Evolutionary conservation across 2,113 vertebrate genomes (phyloP).

Genomic region (Apodemus speciosus): DNA sequence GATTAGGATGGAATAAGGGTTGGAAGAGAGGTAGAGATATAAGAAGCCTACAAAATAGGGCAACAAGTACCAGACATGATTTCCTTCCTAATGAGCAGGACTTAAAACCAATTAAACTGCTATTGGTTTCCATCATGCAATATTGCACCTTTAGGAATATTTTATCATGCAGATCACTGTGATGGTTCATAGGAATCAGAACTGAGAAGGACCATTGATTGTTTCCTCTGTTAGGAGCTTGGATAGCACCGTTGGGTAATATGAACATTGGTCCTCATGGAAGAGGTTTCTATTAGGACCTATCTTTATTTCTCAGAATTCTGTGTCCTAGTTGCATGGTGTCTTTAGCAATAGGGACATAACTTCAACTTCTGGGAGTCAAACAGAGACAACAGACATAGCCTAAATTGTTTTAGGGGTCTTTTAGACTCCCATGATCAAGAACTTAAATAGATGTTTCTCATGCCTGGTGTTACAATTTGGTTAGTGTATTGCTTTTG

Average conservation of each 20-base stretch:
- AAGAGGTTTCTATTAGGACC: background rate
- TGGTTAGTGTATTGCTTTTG: background rate
- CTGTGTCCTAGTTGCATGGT: background rate
- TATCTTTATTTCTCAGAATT: background rate
- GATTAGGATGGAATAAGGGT: too few species aligned
- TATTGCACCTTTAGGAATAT: background rate
- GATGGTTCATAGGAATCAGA: background rate
- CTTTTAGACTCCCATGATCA: background rate
- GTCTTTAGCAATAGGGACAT: background rate
- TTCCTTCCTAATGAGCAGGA: background rate
- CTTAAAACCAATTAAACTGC: background rate
- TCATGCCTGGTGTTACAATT: background rate
- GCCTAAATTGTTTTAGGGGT: background rate
- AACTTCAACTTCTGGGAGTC: background rate
- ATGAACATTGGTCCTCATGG: background rate
- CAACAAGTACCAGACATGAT: background rate
- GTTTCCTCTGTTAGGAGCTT: background rate
- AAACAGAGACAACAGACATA: background rate
- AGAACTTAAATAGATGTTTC: background rate
- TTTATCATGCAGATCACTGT: background rate
- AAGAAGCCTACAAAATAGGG: too few species aligned
- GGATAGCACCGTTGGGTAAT: background rate
- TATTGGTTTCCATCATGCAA: background rate
- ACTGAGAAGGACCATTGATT: background rate
- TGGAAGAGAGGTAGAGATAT: too few species aligned